A percentile compares a stretch with the other conserved stretches of the same genome.
These are phyloP conservation scores for Thalpophila matura DNA, from an alignment of 2,888 invertebrate species.

Conservation along the genomic window DNA sequence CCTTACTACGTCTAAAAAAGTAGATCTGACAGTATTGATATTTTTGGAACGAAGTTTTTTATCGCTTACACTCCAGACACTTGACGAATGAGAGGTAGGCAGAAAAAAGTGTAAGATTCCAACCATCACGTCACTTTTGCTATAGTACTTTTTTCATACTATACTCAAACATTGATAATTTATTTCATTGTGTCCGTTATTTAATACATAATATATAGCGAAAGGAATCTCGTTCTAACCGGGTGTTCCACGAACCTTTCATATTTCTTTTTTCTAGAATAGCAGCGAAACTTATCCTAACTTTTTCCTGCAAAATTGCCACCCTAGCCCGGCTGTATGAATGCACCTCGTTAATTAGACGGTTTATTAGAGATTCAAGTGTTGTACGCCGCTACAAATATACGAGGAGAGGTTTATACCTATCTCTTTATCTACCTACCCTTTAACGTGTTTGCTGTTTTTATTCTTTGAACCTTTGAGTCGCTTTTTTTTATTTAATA, in stretches of 20 bases:
- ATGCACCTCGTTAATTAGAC: constrained; percentile 86
- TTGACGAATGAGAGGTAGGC: too few species aligned
- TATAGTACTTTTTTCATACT: too few species aligned
- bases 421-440: constrained; percentile 34
- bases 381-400: constrained; percentile 64
- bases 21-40: too few species aligned
- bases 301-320: constrained; percentile 51
- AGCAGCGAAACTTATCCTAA: constrained; percentile 3
- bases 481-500: constrained; percentile 19
- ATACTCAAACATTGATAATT: not conserved
- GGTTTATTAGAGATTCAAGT: constrained; percentile 85
- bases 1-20: too few species aligned
- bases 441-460: constrained; percentile 29
- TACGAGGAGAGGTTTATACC: constrained; percentile 47
- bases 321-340: constrained; percentile 69
- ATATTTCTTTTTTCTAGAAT: too few species aligned
- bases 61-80: too few species aligned
- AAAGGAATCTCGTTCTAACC: not conserved
- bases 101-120: too few species aligned
- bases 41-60: too few species aligned
- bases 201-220: not conserved
- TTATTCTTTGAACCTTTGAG: constrained; percentile 45
- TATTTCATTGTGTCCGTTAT: not conserved
- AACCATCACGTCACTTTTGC: too few species aligned
- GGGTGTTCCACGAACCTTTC: too few species aligned